Conservation (phyloP, 2,888 invertebrate species). For the Volucella inflata region DNA sequence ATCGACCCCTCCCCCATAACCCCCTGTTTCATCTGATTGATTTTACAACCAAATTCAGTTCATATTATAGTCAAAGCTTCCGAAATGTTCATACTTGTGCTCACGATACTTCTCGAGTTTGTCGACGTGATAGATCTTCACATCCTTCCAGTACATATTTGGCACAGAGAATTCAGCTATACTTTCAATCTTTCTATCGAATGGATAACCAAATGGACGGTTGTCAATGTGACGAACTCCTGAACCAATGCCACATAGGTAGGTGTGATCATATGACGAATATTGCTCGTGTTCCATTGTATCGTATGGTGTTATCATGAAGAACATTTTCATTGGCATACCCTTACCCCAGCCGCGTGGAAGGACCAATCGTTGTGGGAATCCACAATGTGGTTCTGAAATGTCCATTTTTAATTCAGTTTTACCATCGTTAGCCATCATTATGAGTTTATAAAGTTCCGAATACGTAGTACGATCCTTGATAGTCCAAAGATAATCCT, state of each 20-base stretch:
- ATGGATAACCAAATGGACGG: constrained; percentile 88
- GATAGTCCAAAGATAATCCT: constrained; percentile 83
- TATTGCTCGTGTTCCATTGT: constrained; percentile 78
- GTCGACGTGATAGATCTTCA: constrained; percentile 79
- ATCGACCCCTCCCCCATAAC: background rate
- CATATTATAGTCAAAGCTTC: constrained; percentile 49
- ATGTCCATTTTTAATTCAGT: constrained; percentile 83
- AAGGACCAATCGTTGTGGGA: constrained; percentile 87
- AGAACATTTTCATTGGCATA: constrained; percentile 87
- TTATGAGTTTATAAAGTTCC: constrained; percentile 84
- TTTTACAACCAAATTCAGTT: background rate
- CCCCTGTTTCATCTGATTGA: no score
- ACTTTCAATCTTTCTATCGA: constrained; percentile 87
- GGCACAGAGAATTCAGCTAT: constrained; percentile 85
- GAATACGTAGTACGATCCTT: constrained; percentile 85
- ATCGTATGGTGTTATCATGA: constrained; percentile 85
- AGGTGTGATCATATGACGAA: constrained; percentile 83
- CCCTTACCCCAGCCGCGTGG: constrained; percentile 87
- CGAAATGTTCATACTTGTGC: constrained; percentile 49
- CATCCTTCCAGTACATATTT: constrained; percentile 87
- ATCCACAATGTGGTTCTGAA: constrained; percentile 85
- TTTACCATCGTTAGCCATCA: constrained; percentile 84
- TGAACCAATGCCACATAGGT: constrained; percentile 85
- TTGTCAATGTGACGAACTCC: constrained; percentile 85
- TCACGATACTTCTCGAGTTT: constrained; percentile 73